Base-by-base conservation (phyloP, 2,888 invertebrate species). In the Trissolcus brochymenae region DNA sequence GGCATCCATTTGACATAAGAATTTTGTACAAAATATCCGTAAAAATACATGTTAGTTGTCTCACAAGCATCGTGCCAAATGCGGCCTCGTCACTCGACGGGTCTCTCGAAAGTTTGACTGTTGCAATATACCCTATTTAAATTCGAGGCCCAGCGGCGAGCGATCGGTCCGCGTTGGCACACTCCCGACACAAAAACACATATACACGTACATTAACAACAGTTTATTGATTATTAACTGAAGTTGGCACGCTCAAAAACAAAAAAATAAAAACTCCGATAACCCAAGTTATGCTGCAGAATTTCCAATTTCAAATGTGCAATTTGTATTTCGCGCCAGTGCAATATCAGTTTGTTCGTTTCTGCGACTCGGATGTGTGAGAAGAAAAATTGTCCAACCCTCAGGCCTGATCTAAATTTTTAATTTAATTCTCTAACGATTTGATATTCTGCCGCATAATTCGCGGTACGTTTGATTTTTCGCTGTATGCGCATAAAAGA, bases 1-100 rank as follows among this genome's bases (percentile, higher is more conserved):
- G 79, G 79, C 76, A 79, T 79, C 68, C 76, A 78, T 76, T 76
- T 75, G 76, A 73, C 67, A 68, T 76, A 79, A 76, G 68, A 76
- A 76, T 54, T 71, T 74, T 79, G 76, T 76, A 79, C 76, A 79
- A 76, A 78, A 62, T 79, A 79, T 61, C 73, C 75, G 1, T 51
- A 76, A 70, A 75, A 25, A 55, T 79, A 72, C 68, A 64, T 79
- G 73, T 79, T 79, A 76, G 75, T 72, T 72, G 72, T 78, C 72
- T 59, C 59, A 72, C 57, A 75, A 67, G 64, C 57, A 53, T 25
- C 49, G 35, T 35, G 66, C 68, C 61, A 64, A n/a, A 62, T 46
- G 40, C 60, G 57, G 46, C 50, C 60, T 29, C 21, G 21, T 74
- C 65, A 53, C 68, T 61, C 60, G 70, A 35, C 60, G 56, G 49